phyloP scores from a whole-genome alignment of 2,797 vertebrate species.

The Holocentrus rufus region DNA sequence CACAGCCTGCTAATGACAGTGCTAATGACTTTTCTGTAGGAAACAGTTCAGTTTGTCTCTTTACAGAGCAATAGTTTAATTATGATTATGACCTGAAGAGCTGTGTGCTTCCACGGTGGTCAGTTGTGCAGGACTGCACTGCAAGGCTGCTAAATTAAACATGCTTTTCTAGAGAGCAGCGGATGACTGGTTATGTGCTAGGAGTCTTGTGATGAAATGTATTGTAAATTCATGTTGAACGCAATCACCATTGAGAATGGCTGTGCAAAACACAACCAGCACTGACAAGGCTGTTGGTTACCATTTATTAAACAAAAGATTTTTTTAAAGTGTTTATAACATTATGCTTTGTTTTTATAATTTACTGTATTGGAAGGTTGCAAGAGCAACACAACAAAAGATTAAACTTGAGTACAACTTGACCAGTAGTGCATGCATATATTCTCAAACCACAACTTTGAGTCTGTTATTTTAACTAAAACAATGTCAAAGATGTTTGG shows the following conservation, averaged over 20 bases:
- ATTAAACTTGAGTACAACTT: conserved; percentile 17
- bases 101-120: conserved; percentile 28
- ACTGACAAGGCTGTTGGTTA: no score
- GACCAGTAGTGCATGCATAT: background rate
- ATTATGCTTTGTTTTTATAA: no score
- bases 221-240: background rate
- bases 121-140: conserved; percentile 1
- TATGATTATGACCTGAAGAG: conserved; percentile 35
- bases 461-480: conserved; percentile 25
- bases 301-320: no score
- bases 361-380: conserved; percentile 14
- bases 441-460: conserved; percentile 5
- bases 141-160: conserved; percentile 33
- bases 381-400: conserved; percentile 1
- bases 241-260: no score
- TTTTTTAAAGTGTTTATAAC: no score
- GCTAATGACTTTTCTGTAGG: conserved; percentile 63
- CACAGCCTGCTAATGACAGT: conserved; percentile 50
- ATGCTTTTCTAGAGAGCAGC: background rate
- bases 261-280: no score
- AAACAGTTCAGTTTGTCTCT: conserved; percentile 20
- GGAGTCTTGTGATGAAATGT: background rate
- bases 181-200: background rate
- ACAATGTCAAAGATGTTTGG: conserved; percentile 33
- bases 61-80: conserved; percentile 44